Conservation (phyloP, 2,113 vertebrate species). For the Ciconia boyciana region DNA sequence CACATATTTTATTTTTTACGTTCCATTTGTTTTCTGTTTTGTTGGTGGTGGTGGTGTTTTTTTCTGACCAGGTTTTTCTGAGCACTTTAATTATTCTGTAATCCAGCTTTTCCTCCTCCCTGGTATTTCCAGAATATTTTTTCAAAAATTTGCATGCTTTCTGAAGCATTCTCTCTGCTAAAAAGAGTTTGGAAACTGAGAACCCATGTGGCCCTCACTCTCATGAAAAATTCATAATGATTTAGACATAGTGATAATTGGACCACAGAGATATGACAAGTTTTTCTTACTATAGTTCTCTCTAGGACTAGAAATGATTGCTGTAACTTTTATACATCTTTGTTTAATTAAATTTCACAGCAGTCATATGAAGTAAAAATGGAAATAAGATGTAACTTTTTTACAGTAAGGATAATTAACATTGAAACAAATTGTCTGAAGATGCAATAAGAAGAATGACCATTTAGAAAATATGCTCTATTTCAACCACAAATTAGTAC, state of each 20-base stretch:
- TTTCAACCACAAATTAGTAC: not conserved
- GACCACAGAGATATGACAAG: not conserved
- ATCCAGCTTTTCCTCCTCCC: not conserved
- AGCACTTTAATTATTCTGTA: not conserved
- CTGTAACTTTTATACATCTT: not conserved
- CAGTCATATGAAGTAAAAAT: not conserved
- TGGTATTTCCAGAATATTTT: not conserved
- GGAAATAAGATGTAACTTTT: not conserved
- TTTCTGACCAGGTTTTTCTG: not conserved
- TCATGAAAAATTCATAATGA: slow-evolving; percentile 22
- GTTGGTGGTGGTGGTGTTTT: rapidly evolving
- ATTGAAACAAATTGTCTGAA: not conserved
- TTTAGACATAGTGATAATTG: not conserved
- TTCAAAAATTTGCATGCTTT: not conserved
- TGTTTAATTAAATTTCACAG: not conserved
- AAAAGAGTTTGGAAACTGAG: not conserved
- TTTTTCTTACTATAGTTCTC: not conserved
- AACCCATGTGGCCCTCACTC: not conserved
- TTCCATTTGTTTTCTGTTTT: not conserved
- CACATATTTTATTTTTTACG: not conserved
- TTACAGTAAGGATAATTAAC: not conserved
- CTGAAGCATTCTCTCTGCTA: not conserved
- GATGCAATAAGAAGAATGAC: not conserved
- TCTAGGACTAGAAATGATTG: not conserved
- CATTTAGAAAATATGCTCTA: not conserved